Evolutionary conservation across 2,113 vertebrate species (phyloP).

Genomic region (Tragelaphus scriptus): DNA sequence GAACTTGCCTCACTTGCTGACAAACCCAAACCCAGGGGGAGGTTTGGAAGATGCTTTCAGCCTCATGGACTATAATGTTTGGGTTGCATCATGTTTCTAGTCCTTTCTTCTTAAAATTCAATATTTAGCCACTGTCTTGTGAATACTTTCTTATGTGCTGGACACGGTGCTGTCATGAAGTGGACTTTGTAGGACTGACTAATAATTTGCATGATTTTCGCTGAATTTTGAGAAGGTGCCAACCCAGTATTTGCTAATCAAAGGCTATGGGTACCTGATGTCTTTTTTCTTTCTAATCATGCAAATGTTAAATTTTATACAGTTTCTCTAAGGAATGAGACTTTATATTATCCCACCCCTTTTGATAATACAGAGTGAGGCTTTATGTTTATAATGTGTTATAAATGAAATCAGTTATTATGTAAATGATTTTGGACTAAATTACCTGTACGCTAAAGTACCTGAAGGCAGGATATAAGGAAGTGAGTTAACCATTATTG

Average conservation of each 20-base stretch:
- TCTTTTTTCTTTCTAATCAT: background rate
- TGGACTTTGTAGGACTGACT: background rate
- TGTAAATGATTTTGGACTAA: background rate
- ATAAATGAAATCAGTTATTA: background rate
- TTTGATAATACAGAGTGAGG: background rate
- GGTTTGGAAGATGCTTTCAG: background rate
- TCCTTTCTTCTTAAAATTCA: background rate
- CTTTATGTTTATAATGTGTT: background rate
- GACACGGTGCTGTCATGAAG: background rate
- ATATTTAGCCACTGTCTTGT: background rate
- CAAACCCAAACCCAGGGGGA: background rate
- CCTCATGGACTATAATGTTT: background rate
- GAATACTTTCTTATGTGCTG: background rate
- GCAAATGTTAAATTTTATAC: background rate
- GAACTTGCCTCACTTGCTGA: fast-evolving
- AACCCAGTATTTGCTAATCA: background rate
- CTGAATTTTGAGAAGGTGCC: background rate
- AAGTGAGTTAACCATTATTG: background rate
- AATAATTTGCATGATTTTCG: background rate
- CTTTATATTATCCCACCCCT: background rate
- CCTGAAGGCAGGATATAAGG: background rate
- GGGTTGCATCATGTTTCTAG: background rate
- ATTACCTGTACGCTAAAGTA: background rate
- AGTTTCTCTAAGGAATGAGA: background rate
- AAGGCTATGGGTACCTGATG: background rate